Base-by-base conservation (phyloP, 2,797 vertebrate species). In the Myotis myotis region DNA sequence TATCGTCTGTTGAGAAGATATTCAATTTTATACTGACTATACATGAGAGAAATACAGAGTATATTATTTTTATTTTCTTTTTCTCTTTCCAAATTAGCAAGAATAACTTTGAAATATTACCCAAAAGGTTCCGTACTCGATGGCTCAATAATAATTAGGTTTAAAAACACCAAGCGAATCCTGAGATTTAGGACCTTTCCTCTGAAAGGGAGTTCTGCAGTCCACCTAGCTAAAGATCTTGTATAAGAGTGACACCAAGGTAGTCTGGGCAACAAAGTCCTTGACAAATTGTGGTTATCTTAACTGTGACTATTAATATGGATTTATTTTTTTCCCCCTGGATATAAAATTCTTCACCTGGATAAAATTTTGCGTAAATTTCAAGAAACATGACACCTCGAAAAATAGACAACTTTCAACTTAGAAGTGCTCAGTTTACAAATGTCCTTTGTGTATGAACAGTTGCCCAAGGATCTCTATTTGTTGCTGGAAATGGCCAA, bases 41-140 rank as follows among this genome's bases (percentile, higher is more conserved):
- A 87, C 8, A 51, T 92, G 17, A 47, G 41, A 90, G 38, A 87
- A 91, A 60, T 92, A 53, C 4, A 60, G 49, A 93, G 33, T 53
- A 49, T 74, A 41, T 49, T 70, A n/a, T 53, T 75, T 75, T 86
- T 75, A 66, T 10, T 62, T 75, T 64, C 19, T 72, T 70, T 71
- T 83, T 87, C 7, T 66, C 25, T 91, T 94, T 70, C 57, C 33
- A 55, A 68, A 85, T 94, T 94, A 68, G 25, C 8, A 55, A 64
- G 57, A 30, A 78, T 78, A 66, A 47, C 44, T 89, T 83, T 71
- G 51, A 84, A 80, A 89, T 90, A 81, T 93, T 92, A 87, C 36
- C 36, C 16, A 66, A 13, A 74, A 41, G 6, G 3, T 30, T 10
- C 72, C 5, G 2, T 84, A 68, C 38, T 36, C 64, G 81, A 33